Conservation (phyloP, 2,888 invertebrate species). For the Drosophila quinaria region DNA sequence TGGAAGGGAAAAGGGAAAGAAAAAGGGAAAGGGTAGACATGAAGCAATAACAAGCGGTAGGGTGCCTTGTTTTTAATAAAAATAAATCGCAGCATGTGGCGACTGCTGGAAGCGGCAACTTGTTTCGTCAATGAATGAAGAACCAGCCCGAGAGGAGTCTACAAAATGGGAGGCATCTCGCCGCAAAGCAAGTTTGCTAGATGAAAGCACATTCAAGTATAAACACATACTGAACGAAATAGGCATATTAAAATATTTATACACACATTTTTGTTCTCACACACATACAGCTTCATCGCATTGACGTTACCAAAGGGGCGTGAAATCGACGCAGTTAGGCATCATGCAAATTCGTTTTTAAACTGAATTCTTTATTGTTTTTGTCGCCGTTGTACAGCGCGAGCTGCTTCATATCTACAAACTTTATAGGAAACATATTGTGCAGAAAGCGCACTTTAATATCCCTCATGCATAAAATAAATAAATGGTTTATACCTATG, state of each 20-base stretch:
- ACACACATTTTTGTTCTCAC: constrained; percentile 24
- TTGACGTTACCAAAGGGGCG: constrained; percentile 14
- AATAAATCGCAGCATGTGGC: constrained; percentile 63
- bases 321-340: not conserved
- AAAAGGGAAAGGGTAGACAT: constrained; percentile 14
- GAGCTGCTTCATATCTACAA: too few species aligned
- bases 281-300: constrained; percentile 6
- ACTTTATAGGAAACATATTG: not conserved
- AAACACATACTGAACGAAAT: constrained; percentile 15
- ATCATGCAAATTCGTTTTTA: constrained; percentile 8
- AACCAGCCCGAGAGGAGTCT: not conserved
- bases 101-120: constrained; percentile 34
- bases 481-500: not conserved
- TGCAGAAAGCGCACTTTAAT: not conserved
- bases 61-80: constrained; percentile 57
- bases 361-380: not conserved
- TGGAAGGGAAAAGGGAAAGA: not conserved
- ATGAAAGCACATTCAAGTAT: constrained; percentile 16
- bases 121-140: constrained; percentile 37
- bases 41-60: constrained; percentile 23
- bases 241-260: constrained; percentile 52
- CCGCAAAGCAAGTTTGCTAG: constrained; percentile 19
- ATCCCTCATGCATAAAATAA: not conserved
- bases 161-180: not conserved
- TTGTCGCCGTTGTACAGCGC: not conserved